Percentiles rank a stretch among this genome's conserved stretches.
Conservation (phyloP, 1,140 invertebrate genomes). For the Halyomorpha halys region DNA sequence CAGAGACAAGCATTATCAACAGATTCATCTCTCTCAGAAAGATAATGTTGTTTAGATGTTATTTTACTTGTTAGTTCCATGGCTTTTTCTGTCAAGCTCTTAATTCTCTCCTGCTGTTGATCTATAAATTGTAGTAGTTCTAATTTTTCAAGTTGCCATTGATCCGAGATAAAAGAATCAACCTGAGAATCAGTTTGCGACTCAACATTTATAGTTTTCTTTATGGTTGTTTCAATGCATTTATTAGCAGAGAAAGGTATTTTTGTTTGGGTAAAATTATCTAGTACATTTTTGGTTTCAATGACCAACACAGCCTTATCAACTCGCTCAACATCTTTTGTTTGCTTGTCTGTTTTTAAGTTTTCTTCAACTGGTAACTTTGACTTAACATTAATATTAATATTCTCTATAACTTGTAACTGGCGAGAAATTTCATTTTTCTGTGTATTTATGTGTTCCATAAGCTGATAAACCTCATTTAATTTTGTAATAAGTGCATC, state of each 20-base stretch:
- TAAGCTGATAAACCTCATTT: not conserved
- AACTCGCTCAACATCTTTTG: no score
- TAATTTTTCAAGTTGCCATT: not conserved
- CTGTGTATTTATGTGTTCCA: not conserved
- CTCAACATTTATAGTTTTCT: not conserved
- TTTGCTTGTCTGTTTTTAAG: no score
- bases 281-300: no score
- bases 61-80: not conserved
- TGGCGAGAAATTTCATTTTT: not conserved
- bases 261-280: no score
- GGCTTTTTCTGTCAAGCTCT: not conserved
- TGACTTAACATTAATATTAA: no score
- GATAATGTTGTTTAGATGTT: no score
- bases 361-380: no score
- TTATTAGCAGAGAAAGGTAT: no score
- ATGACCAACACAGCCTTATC: no score
- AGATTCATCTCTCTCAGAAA: no score
- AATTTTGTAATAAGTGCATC: slow-evolving; percentile 1
- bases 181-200: not conserved
- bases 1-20: no score
- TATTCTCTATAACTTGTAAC: not conserved
- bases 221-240: no score
- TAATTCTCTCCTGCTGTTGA: not conserved
- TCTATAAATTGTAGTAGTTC: slow-evolving; percentile 3
- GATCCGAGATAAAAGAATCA: not conserved